Base-by-base conservation (phyloP, 2,888 invertebrate genomes). In the Dicranocentrus wangi region DNA sequence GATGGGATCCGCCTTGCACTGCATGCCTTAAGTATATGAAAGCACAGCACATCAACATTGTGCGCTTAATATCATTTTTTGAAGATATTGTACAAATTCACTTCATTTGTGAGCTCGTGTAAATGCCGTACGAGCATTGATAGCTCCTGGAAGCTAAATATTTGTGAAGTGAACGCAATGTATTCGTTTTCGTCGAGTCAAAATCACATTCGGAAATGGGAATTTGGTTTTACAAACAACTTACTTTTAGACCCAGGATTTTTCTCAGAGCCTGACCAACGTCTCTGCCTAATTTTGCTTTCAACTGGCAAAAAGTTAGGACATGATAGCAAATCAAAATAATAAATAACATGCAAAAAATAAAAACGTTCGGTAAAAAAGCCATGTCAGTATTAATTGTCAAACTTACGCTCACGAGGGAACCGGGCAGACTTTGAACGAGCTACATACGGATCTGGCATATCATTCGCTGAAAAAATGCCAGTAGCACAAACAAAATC, bases 371-470 rank as follows among this genome's bases (percentile, higher is more conserved):
- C 10, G 3, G 32, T n/a, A 32, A 47, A 58, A 81, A 68, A 77
- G 32, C 23, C 51, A 42, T 69, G 32, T 51, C 42, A 69, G 71
- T 79, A 79, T 63, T 71, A 28, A 32, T 65, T 53, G 27, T 65
- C 10, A 70, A 75, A 81, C 87, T 88, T 87, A 89, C 89, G 88
- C 88, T 88, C 88, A 60, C 87, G 87, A 71, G 89, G 88, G 77
- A 88, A 88, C 82, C 88, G 88, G 82, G 89, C 88, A 81, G 89
- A 89, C 85, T 88, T 87, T 79, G 89, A 89, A 77, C 89, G 87
- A 85, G 89, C 88, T 81, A 89, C 88, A 85, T 87, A 87, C 68
- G 88, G 87, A 70, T 87, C 87, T 80, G 88, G 87, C 80, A 87
- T 87, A 85, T 88, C 88, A 86, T 87, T 87, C 76, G 87, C 87